Conservation (phyloP, 2,888 invertebrate species). For the Drosophila engyochracea region DNA sequence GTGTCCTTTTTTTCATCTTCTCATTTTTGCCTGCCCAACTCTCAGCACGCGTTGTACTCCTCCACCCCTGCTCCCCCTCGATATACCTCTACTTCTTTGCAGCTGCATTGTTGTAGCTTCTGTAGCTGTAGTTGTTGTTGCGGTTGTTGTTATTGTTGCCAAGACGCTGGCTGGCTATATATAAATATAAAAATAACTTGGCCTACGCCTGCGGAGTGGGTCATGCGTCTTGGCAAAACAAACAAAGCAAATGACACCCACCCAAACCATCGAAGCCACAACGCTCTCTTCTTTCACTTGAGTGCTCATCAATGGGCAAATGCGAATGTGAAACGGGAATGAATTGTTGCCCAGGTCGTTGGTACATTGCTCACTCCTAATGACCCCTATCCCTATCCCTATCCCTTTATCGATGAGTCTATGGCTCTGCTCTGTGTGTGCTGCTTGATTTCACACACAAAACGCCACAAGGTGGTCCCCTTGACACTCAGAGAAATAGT, state of each 20-base stretch:
- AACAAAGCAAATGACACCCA: constrained; percentile 72
- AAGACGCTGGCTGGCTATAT: constrained; percentile 38
- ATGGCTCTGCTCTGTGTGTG: constrained; percentile 34
- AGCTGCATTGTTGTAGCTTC: constrained; percentile 38
- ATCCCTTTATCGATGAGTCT: constrained; percentile 34
- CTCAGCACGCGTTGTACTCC: constrained; percentile 17
- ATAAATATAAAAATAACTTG: constrained; percentile 41
- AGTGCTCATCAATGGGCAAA: constrained; percentile 63
- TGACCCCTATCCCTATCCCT: constrained; percentile 61
- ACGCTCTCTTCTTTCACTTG: constrained; percentile 68
- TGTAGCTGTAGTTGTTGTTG: neutral
- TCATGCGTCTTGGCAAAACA: constrained; percentile 54
- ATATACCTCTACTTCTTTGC: neutral
- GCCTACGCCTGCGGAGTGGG: constrained; percentile 23
- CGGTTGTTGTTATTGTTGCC: constrained; percentile 57
- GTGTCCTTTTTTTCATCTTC: constrained; percentile 38
- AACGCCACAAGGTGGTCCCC: constrained; percentile 66
- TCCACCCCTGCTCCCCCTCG: neutral
- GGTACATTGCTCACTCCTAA: constrained; percentile 46
- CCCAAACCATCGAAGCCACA: constrained; percentile 38
- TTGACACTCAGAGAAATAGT: neutral
- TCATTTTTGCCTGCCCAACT: constrained; percentile 26
- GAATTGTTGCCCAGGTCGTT: constrained; percentile 24
- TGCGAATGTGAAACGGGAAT: constrained; percentile 37
- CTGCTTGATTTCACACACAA: constrained; percentile 65